Evolutionary conservation across 2,113 vertebrate species (phyloP).

Genomic region (Centropus unirufus): DNA sequence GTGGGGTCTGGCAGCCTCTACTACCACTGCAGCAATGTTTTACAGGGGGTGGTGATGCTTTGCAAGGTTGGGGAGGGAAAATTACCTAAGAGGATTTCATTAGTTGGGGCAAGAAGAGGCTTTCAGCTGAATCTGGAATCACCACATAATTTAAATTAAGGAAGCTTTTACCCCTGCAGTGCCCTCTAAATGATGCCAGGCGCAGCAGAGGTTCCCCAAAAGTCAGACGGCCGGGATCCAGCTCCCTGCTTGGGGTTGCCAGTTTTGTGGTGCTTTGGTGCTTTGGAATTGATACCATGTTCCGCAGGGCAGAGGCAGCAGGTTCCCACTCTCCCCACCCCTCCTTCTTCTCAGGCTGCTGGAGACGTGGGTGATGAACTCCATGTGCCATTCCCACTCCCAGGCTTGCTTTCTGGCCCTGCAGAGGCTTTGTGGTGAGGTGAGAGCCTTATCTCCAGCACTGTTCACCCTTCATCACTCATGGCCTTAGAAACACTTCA

Average conservation of each 20-base stretch:
- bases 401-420: neutral
- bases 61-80: neutral
- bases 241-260: neutral
- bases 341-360: neutral
- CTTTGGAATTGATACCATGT: neutral
- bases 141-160: neutral
- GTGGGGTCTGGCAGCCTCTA: neutral
- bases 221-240: neutral
- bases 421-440: neutral
- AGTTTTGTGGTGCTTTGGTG: constrained; percentile 21
- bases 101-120: too few species aligned
- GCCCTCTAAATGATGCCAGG: constrained; percentile 27
- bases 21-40: neutral
- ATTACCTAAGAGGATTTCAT: neutral
- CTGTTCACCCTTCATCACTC: neutral
- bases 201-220: neutral
- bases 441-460: neutral
- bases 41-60: too few species aligned
- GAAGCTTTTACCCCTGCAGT: constrained; percentile 20
- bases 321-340: neutral
- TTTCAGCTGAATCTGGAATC: constrained; percentile 18
- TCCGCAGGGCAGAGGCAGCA: neutral
- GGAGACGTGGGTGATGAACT: too few species aligned
- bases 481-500: neutral
- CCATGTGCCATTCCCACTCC: neutral